phyloP scores from a whole-genome alignment of 2,113 vertebrate genomes.

The Syrrhaptes paradoxus region DNA sequence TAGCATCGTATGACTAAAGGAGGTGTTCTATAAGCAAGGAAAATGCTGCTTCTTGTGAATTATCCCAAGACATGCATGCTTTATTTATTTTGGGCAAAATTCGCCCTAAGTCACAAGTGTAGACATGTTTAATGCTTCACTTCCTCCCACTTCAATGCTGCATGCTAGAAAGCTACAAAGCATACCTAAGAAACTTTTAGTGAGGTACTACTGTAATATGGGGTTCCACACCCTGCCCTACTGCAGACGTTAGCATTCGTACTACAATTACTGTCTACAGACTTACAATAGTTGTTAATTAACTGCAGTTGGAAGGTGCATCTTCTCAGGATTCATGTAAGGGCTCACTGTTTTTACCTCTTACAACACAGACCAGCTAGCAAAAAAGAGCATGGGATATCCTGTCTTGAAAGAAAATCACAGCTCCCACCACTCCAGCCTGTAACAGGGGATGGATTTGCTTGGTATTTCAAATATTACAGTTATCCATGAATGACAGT shows the following conservation, averaged over 20 bases:
- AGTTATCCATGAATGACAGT: background rate
- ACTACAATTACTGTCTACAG: background rate
- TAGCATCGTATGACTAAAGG: background rate
- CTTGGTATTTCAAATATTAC: slow-evolving; percentile 46
- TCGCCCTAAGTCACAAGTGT: background rate
- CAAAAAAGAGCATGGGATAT: background rate
- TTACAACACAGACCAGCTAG: background rate
- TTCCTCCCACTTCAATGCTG: background rate
- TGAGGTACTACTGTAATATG: background rate
- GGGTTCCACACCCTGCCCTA: background rate
- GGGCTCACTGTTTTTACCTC: background rate
- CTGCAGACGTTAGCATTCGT: background rate
- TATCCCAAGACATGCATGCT: background rate
- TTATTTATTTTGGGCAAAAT: background rate
- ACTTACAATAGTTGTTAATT: background rate
- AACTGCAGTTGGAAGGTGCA: background rate
- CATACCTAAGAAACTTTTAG: background rate
- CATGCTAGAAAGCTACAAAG: background rate
- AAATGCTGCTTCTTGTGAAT: background rate
- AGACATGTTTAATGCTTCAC: background rate
- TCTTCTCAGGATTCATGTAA: background rate
- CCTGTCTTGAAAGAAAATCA: background rate
- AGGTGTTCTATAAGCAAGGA: background rate
- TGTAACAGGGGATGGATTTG: background rate
- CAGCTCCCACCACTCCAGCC: background rate